Evolutionary conservation across 2,113 vertebrate species (phyloP), one percentile per base, ranked within the genome.

Genomic region (Ptilorrhoa leucosticta): DNA sequence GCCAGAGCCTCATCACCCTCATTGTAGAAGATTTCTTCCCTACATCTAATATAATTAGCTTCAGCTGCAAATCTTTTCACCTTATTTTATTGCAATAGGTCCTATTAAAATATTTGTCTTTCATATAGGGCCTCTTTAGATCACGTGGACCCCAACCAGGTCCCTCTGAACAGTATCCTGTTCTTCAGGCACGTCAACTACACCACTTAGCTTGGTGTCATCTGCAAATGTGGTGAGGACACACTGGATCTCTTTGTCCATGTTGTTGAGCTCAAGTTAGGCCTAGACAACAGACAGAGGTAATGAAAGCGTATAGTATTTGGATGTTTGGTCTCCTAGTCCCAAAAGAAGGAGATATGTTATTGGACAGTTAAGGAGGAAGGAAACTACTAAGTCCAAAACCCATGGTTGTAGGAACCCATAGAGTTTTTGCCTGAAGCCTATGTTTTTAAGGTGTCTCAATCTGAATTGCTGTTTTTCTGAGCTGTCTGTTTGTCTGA

Each of bases 181-280:
- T 24, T 51, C 50, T 44, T 58, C 27, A 57, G 31, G 8, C 27
- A 28, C 9, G 10, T 33, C 68, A 37, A 22, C 27, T 16, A 48
- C 19, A 50, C 23, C 19, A 33, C 13, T 58, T 22, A 50, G 8
- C 4, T 42, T 44, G 33, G 22, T 57, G 27, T 58, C 27, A 58
- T 44, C 44, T 73, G 7, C 21, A 81, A 51, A 47, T 15, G 20
- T 17, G 13, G 11, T 6, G 40, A 63, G n/a, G 17, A 12, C 47
- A 15, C 24, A 14, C 3, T 6, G 0, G 0, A 33, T 23, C 10
- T 22, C 8, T 57, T 50, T 65, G 37, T 28, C 22, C 19, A 11
- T 37, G 10, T 28, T 4, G 3, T 20, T 44, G 51, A 37, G 9
- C 3, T 80, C 66, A 44, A 13, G 20, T 50, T 61, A 56, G 39